Percentiles rank a stretch among this genome's conserved stretches.
phyloP scores from a whole-genome alignment of 2,888 invertebrate genomes.

The Nemapogon koenigi region DNA sequence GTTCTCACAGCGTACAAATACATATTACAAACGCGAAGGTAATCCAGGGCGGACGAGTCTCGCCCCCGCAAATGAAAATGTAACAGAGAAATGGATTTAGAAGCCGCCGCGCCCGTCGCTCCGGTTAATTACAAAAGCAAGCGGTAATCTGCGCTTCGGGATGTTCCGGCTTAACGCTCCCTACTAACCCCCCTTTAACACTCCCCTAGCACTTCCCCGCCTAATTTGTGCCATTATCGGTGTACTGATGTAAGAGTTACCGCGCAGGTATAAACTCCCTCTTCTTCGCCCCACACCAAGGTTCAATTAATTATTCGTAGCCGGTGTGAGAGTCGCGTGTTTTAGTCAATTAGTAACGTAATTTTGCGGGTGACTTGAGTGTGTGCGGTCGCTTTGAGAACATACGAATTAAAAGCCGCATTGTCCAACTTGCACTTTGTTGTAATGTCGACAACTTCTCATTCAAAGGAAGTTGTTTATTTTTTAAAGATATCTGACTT shows the following conservation, averaged over 20 bases:
- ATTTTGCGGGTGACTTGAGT: slow-evolving; percentile 64
- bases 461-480: no score
- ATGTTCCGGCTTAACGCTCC: slow-evolving; percentile 64
- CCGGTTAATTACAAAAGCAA: slow-evolving; percentile 67
- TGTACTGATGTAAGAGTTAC: slow-evolving; percentile 66
- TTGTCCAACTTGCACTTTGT: no score
- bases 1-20: background rate
- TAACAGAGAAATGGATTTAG: slow-evolving; percentile 66
- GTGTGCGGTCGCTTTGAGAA: slow-evolving; percentile 40
- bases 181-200: slow-evolving; percentile 21
- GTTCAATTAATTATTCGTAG: slow-evolving; percentile 63
- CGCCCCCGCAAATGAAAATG: slow-evolving; percentile 64
- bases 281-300: slow-evolving; percentile 31
- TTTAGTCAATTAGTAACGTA: slow-evolving; percentile 66
- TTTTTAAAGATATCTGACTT: no score
- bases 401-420: no score
- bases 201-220: slow-evolving; percentile 55
- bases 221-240: slow-evolving; percentile 66
- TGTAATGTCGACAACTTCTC: no score
- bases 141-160: slow-evolving; percentile 66
- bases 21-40: background rate
- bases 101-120: slow-evolving; percentile 58
- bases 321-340: slow-evolving; percentile 65
- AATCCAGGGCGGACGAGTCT: slow-evolving; percentile 34
- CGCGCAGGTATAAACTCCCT: slow-evolving; percentile 62